A percentile compares a stretch with the other conserved stretches of the same genome.
Evolutionary conservation across 1,140 invertebrate genomes (phyloP).

Genomic region (Papilio glaucus): DNA sequence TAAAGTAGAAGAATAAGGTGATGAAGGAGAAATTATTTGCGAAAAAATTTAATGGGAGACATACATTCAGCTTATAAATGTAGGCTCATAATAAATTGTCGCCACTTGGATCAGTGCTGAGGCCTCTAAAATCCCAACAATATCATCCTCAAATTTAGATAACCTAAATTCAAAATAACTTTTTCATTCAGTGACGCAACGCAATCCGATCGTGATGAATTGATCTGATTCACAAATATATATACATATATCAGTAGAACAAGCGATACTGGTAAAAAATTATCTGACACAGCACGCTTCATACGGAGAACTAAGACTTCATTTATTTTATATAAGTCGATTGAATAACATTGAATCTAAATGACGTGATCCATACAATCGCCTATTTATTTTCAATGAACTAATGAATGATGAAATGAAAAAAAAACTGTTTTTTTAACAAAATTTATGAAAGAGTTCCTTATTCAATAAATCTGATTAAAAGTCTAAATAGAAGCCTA

Average conservation of each 20-base stretch:
- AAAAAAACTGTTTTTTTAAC: background rate
- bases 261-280: background rate
- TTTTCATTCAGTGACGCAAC: background rate
- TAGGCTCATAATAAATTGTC: too few species aligned
- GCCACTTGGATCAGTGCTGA: too few species aligned
- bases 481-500: conserved; percentile 9
- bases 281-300: background rate
- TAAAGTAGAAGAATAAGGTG: too few species aligned
- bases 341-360: background rate
- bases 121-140: background rate
- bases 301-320: background rate
- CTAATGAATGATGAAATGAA: background rate
- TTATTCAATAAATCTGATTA: background rate
- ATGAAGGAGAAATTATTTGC: too few species aligned
- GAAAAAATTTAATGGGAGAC: too few species aligned
- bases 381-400: too few species aligned
- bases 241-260: background rate
- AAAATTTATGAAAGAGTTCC: background rate
- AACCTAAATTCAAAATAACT: too few species aligned
- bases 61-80: too few species aligned
- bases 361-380: background rate
- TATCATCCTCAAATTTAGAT: background rate
- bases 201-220: background rate
- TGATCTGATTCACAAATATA: background rate
- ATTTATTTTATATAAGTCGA: background rate